These are phyloP conservation scores for Gandaritis pyraliata DNA, from an alignment of 2,888 invertebrate genomes.

Conservation along the genomic window DNA sequence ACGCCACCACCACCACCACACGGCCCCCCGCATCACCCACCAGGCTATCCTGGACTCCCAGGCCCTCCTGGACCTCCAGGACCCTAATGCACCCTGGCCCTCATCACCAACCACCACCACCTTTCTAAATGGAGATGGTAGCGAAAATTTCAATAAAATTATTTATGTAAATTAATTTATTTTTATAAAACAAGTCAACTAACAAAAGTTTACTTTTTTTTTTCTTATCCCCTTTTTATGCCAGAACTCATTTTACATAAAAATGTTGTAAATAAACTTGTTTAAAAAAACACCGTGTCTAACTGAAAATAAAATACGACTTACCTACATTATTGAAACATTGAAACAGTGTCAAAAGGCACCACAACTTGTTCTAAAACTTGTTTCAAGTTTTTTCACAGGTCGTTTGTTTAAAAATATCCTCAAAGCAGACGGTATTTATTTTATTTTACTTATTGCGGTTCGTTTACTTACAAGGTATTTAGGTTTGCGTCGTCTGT, in stretches of 20 bases:
- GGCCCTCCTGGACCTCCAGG: conserved; percentile 31
- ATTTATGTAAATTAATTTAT: too few species aligned
- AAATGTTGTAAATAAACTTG: too few species aligned
- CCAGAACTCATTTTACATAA: too few species aligned
- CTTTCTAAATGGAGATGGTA: conserved; percentile 17
- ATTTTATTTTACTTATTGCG: conserved; percentile 75
- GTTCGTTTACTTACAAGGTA: conserved; percentile 82
- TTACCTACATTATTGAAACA: too few species aligned
- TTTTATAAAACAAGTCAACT: too few species aligned
- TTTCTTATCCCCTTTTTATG: too few species aligned
- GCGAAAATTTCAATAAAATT: neutral
- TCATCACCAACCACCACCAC: conserved; percentile 35
- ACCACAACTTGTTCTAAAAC: conserved; percentile 62
- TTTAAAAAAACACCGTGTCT: too few species aligned
- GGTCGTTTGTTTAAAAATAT: conserved; percentile 72
- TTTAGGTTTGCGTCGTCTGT: conserved; percentile 77
- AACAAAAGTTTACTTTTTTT: too few species aligned
- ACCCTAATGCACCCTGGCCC: conserved; percentile 30
- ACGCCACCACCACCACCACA: conserved; percentile 38
- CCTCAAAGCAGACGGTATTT: conserved; percentile 67
- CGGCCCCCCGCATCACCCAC: conserved; percentile 40
- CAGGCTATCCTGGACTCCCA: conserved; percentile 22
- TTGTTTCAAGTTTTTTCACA: conserved; percentile 67
- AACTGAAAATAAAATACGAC: too few species aligned
- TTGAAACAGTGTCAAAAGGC: neutral